These are phyloP conservation scores for Strigamia transsilvanica DNA, from an alignment of 2,888 invertebrate genomes.

Conservation along the genomic window DNA sequence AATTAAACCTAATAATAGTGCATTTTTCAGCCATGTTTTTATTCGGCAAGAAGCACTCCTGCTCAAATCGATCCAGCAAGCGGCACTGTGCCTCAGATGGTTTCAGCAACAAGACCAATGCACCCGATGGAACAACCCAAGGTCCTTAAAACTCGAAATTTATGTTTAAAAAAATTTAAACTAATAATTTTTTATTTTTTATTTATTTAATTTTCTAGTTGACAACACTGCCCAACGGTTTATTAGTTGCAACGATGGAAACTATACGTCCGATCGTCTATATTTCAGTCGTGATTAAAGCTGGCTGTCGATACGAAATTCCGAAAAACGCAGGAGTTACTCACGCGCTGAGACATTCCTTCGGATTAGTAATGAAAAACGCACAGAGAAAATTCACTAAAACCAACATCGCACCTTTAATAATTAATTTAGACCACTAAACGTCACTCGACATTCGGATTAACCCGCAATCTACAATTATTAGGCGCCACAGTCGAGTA, in stretches of 20 bases:
- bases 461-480: conserved; percentile 82
- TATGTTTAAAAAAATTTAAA: background rate
- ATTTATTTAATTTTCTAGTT: conserved; percentile 58
- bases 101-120: background rate
- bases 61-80: too few species aligned
- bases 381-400: too few species aligned
- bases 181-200: background rate
- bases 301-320: conserved; percentile 84
- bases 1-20: too few species aligned
- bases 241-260: conserved; percentile 79
- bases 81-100: too few species aligned
- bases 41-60: background rate
- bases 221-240: conserved; percentile 75
- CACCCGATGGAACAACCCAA: background rate
- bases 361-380: conserved; percentile 78
- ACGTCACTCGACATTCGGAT: conserved; percentile 69
- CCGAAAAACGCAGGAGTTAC: conserved; percentile 70
- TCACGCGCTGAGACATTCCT: conserved; percentile 80
- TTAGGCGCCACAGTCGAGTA: background rate
- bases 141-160: background rate
- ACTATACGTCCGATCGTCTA: conserved; percentile 80
- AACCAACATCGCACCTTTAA: background rate
- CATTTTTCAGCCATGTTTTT: background rate
- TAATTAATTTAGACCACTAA: background rate
- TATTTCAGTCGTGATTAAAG: conserved; percentile 82